phyloP scores from a whole-genome alignment of 2,113 vertebrate genomes.

The Hemibagrus wyckioides region DNA sequence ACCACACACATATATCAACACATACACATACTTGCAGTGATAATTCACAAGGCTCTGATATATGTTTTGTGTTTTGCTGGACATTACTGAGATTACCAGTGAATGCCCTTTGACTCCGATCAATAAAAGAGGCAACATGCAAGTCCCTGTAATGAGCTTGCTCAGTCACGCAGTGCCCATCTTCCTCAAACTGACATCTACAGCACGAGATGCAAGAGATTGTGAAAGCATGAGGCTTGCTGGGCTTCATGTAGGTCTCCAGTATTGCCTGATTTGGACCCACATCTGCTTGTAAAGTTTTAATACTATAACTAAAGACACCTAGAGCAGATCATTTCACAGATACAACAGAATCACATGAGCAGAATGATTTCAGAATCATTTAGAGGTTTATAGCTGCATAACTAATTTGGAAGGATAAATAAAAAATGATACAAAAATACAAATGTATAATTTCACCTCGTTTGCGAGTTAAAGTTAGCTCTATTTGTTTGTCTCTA shows the following conservation, averaged over 20 bases:
- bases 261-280: not conserved
- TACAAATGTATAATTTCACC: not conserved
- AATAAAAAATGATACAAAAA: not conserved
- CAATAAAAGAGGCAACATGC: slow-evolving; percentile 7
- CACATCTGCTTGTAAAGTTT: not conserved
- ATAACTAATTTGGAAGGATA: not conserved
- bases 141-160: slow-evolving; percentile 34
- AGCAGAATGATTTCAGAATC: not conserved
- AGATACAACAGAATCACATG: no score
- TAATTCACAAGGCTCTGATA: slow-evolving; percentile 38
- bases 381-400: not conserved
- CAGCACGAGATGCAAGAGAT: not conserved
- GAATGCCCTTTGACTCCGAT: slow-evolving; percentile 11
- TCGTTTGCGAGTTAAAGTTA: not conserved
- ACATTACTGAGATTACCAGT: not conserved
- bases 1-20: not conserved
- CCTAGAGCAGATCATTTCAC: no score
- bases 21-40: not conserved
- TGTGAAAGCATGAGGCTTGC: not conserved
- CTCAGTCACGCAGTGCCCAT: slow-evolving; percentile 22
- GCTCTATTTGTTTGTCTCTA: slow-evolving; percentile 36
- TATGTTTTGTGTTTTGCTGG: not conserved
- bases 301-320: not conserved
- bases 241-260: not conserved
- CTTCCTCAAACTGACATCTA: slow-evolving; percentile 24